Percentiles rank a stretch among this genome's conserved stretches.
Evolutionary conservation across 2,797 vertebrate genomes (phyloP).

Genomic region (Lepus townsendii): DNA sequence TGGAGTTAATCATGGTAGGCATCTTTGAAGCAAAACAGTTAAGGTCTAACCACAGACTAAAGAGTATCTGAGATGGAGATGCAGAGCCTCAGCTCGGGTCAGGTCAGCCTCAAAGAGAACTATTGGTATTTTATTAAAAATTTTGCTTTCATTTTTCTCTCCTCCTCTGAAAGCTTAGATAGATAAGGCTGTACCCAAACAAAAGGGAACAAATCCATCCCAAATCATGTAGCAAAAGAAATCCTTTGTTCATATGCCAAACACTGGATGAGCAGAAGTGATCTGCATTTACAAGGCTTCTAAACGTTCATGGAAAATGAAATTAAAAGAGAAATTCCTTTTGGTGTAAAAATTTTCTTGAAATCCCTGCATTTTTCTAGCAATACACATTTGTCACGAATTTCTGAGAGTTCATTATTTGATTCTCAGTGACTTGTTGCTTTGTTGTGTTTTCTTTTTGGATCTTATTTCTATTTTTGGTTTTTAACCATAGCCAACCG

Average conservation of each 20-base stretch:
- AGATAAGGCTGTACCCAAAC: constrained; percentile 18
- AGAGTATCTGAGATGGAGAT: not conserved
- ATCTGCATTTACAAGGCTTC: constrained; percentile 49
- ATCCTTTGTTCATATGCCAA: constrained; percentile 45
- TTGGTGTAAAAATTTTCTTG: too few relatives aligned
- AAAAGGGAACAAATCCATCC: constrained; percentile 32
- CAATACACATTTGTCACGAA: too few relatives aligned
- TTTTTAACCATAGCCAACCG: constrained; percentile 91
- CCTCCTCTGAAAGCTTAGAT: constrained; percentile 42
- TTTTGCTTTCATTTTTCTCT: constrained; percentile 42
- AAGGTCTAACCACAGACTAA: constrained; percentile 8
- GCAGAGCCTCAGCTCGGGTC: not conserved
- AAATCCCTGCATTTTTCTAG: too few relatives aligned
- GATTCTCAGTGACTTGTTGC: not conserved
- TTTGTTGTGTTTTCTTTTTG: not conserved
- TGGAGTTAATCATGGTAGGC: constrained; percentile 20
- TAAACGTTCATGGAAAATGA: too few relatives aligned
- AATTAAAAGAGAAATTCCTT: too few relatives aligned
- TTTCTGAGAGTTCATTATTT: not conserved
- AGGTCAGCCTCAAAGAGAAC: constrained; percentile 41
- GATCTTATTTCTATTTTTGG: constrained; percentile 14
- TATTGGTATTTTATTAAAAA: constrained; percentile 51
- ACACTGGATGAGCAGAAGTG: not conserved
- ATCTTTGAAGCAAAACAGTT: constrained; percentile 45
- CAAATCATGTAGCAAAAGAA: not conserved